Percentiles rank a stretch among this genome's conserved stretches.
Conservation (phyloP, 2,888 invertebrate genomes). For the Eupithecia centaureata region DNA sequence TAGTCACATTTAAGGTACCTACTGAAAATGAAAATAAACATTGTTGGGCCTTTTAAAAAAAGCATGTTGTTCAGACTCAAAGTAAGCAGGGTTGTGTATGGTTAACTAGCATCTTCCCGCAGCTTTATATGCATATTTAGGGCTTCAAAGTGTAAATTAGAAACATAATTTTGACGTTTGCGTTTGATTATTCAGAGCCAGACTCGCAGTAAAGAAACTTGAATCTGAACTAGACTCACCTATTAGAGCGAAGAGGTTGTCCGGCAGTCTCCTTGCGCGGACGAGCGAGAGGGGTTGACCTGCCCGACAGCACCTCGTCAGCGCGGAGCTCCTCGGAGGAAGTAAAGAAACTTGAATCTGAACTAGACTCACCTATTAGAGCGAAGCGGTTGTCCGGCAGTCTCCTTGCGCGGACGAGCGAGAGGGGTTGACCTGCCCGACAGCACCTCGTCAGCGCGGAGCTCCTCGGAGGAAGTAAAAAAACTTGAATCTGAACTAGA, state of each 20-base stretch:
- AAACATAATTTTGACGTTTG: too few species aligned
- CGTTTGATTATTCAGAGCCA: too few species aligned
- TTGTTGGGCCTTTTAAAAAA: too few species aligned
- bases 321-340: constrained; percentile 73
- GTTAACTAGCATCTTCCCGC: neutral
- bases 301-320: constrained; percentile 82
- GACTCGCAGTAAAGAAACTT: too few species aligned
- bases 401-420: constrained; percentile 87
- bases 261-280: constrained; percentile 87
- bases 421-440: constrained; percentile 88
- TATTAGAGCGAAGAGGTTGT: constrained; percentile 86
- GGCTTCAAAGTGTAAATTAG: neutral
- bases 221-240: too few species aligned
- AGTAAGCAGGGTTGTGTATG: too few species aligned
- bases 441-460: constrained; percentile 74
- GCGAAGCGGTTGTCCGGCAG: constrained; percentile 83
- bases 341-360: too few species aligned
- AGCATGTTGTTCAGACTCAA: neutral
- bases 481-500: too few species aligned
- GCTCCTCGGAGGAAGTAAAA: too few species aligned
- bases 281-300: constrained; percentile 87
- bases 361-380: constrained; percentile 85
- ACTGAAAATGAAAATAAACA: too few species aligned
- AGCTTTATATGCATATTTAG: neutral
- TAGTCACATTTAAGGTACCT: too few species aligned